Evolutionary conservation across 37 sponge, comb jelly and placozoan genomes (phyloP).

Genomic region (Ephydatia muelleri): DNA sequence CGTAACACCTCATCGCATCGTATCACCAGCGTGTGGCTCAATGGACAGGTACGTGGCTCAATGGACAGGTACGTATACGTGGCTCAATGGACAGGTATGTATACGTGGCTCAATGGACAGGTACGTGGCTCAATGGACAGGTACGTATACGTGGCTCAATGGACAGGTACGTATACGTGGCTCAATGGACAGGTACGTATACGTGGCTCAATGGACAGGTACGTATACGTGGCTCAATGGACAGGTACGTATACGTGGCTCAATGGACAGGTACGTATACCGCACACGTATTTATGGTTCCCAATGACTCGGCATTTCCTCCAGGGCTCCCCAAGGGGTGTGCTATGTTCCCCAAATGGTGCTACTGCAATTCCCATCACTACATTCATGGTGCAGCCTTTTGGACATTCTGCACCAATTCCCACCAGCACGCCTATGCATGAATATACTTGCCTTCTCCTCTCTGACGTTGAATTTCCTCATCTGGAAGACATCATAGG

Average conservation of each 20-base stretch:
- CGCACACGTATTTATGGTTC: background rate
- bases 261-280: background rate
- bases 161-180: too few relatives aligned
- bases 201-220: too few relatives aligned
- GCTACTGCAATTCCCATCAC: background rate
- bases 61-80: background rate
- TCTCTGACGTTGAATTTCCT: conserved; percentile 51
- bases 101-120: too few relatives aligned
- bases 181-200: too few relatives aligned
- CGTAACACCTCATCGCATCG: too few relatives aligned
- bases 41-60: too few relatives aligned
- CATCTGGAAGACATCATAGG: conserved; percentile 16
- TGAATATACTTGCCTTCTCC: conserved; percentile 4
- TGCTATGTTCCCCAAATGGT: background rate
- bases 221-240: too few relatives aligned
- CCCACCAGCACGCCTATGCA: background rate
- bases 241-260: background rate
- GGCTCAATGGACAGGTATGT: too few relatives aligned
- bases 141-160: too few relatives aligned
- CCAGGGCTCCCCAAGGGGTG: background rate
- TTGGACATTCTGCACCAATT: background rate
- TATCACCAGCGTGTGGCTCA: too few relatives aligned
- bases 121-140: too few relatives aligned
- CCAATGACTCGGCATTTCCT: background rate
- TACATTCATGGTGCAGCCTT: background rate